Base-by-base conservation (phyloP, 2,888 invertebrate species). In the Sminthurinus aureus region DNA sequence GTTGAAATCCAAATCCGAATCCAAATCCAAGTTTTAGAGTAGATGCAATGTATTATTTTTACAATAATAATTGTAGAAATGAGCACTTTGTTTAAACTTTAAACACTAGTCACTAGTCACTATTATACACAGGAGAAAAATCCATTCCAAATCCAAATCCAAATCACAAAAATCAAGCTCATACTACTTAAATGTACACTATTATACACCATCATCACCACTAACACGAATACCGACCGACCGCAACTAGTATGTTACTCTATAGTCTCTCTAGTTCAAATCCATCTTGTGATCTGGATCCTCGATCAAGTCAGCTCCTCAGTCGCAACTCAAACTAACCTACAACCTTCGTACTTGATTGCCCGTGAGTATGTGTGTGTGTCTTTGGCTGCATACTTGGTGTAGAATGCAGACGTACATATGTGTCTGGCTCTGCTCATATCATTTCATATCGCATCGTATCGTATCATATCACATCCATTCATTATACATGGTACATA, bases 271-370 rank as follows among this genome's bases (percentile, higher is more conserved):
- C 52, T 52, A 52, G 13, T 52, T 11, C 8, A 52, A 52, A 52
- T 52, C 52, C 52, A 52, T 52, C 38, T 38, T 58, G 2, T 18
- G 15, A 58, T 58, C 58, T 58, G 15, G 13, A 13, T 58, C 58
- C 58, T 58, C 58, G 13, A 13, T 58, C 58, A 58, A 58, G 15
- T 58, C 58, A 18, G 18, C 58, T 13, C 13, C 58, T 58, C 58
- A 18, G 18, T 58, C 58, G 13, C 58, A 58, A 58, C 58, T 58
- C 15, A 58, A 58, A 58, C 58, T 58, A 58, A 58, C 58, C 58
- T 58, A 58, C 58, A 58, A 58, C 58, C 58, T 58, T 58, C 58
- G 58, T 58, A 58, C 58, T 58, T 58, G 58, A 58, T 58, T 58
- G 58, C 58, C 58, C 18, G 15, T 58, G 18, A 15, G 58, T 18